Conservation (phyloP, 1,140 invertebrate genomes). For the Drosophila mojavensis region DNA sequence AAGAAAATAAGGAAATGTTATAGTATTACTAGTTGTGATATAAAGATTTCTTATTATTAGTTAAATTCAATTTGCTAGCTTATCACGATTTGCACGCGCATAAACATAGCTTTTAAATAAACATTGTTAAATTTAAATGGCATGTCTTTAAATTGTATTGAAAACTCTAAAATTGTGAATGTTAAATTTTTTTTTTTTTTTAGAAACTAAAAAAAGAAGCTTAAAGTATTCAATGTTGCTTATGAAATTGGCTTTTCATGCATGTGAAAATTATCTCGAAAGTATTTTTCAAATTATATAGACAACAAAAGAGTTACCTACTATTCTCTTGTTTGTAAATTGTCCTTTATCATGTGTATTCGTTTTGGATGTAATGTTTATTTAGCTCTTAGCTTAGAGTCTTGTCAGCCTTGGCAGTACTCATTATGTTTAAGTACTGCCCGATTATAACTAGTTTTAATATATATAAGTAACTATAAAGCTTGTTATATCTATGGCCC, state of each 20-base stretch:
- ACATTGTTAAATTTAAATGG: not conserved
- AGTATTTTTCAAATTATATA: slow-evolving; percentile 65
- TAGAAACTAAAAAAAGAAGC: not conserved
- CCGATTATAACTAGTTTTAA: slow-evolving; percentile 3
- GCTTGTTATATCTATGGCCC: not conserved
- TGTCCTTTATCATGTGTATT: not conserved
- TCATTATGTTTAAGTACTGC: not conserved
- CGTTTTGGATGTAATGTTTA: slow-evolving; percentile 16
- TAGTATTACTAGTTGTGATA: not conserved
- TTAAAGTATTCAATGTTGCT: not conserved
- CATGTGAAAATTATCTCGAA: slow-evolving; percentile 51
- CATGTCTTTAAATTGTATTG: slow-evolving; percentile 26
- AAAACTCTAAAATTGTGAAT: slow-evolving; percentile 47
- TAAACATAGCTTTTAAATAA: slow-evolving; percentile 4
- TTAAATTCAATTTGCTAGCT: not conserved
- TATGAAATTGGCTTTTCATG: no score
- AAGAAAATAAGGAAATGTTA: not conserved
- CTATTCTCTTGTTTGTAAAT: slow-evolving; percentile 6
- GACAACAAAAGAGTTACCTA: slow-evolving; percentile 23
- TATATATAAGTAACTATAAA: not conserved
- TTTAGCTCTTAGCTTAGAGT: slow-evolving; percentile 11
- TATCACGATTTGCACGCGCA: not conserved
- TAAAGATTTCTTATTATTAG: not conserved
- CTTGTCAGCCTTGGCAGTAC: not conserved
- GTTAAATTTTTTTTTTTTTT: slow-evolving; percentile 45